Base-by-base conservation (phyloP, 2,797 vertebrate genomes). In the Apodemus agrarius region DNA sequence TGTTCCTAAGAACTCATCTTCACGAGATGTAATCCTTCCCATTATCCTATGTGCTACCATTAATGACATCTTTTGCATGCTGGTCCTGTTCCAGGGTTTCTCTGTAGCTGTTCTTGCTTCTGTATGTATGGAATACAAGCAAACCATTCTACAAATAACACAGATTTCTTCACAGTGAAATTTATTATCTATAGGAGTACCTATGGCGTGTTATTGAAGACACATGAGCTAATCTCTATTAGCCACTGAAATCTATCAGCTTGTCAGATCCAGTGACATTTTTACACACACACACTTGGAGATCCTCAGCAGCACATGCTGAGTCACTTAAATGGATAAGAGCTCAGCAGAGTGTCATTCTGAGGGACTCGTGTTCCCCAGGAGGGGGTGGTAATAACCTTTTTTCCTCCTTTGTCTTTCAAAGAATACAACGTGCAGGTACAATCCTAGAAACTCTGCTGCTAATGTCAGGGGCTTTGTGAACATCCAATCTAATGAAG, bases 391-490 rank as follows among this genome's bases (percentile, higher is more conserved):
- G 59, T 65, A 34, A 16, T 88, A 40, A 87, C 57, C 59, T 12
- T 92, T 4, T 76, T 49, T 94, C 13, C 22, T 43, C 69, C 37
- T 37, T 91, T 93, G 16, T 49, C 46, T 93, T 96, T 95, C 99
- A 99, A 99, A 99, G 88, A 99, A 99, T 88, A 98, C 99, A 95
- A 98, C 98, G 0, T 99, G 99, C 96, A 98, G 97, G 91, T 99
- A 99, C 54, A 98, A 99, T 97, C 98, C 99, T 16, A 96, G 98
- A 4, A 98, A 96, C 97, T 99, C 98, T 93, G 97, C 98, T 3
- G 99, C 99, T 91, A 99, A 99, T 46, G 99, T 99, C 98, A 99
- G 99, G 0, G 99, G 99, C 0, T 99, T 99, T 29, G 95, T 99
- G 17, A 99, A 96, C 29, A 99, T 49, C 98, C 98, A 91, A 98